A percentile compares a stretch with the other conserved stretches of the same genome.
Evolutionary conservation across 2,797 vertebrate species (phyloP).

Genomic region (Melanotaenia parkinsoni): DNA sequence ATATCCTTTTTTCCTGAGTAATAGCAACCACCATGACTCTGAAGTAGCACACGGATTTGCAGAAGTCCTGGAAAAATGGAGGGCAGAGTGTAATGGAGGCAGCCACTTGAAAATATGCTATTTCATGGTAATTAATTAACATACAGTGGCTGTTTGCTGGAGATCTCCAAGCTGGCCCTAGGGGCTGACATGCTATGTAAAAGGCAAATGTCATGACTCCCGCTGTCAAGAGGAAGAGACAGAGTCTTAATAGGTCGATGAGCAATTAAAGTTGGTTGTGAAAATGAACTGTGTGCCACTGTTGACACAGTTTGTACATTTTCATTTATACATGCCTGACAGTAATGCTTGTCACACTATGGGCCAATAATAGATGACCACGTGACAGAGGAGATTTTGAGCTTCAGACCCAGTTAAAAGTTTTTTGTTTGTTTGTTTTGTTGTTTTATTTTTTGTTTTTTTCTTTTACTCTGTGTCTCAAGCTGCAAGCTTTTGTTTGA

Average conservation of each 20-base stretch:
- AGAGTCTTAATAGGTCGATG: conserved; percentile 45
- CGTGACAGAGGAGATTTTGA: conserved; percentile 7
- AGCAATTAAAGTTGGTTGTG: conserved; percentile 50
- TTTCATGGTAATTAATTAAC: conserved; percentile 75
- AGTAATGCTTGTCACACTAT: conserved; percentile 1
- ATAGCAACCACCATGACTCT: conserved; percentile 10
- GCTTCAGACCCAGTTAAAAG: neutral
- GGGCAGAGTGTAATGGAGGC: conserved; percentile 54
- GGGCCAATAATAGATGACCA: conserved; percentile 6
- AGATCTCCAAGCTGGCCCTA: conserved; percentile 46
- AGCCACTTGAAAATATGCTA: conserved; percentile 48
- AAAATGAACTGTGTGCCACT: conserved; percentile 25
- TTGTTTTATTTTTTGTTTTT: too few relatives aligned
- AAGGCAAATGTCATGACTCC: conserved; percentile 73
- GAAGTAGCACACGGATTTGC: conserved; percentile 22
- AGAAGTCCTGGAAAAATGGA: conserved; percentile 51
- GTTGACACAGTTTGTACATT: conserved; percentile 32
- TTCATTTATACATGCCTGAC: conserved; percentile 21
- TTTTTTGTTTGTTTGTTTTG: neutral
- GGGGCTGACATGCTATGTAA: conserved; percentile 59
- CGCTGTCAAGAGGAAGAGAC: conserved; percentile 55
- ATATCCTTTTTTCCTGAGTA: conserved; percentile 2
- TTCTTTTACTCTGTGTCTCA: conserved; percentile 33
- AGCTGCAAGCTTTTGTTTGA: conserved; percentile 33
- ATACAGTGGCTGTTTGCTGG: conserved; percentile 62